phyloP scores from a whole-genome alignment of 2,888 invertebrate genomes.

The Sinohyriopsis cumingii region DNA sequence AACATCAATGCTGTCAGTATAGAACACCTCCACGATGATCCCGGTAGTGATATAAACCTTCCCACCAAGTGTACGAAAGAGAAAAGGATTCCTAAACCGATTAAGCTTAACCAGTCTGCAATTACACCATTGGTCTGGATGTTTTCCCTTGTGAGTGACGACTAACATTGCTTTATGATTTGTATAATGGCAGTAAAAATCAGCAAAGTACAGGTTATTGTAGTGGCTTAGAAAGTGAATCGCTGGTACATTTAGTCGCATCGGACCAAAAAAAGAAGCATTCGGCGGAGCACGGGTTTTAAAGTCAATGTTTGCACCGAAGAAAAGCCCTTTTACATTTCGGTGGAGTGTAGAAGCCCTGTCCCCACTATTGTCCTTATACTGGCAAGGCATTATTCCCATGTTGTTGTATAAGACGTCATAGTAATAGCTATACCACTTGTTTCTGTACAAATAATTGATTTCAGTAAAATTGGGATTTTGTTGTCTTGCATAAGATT shows the following conservation, averaged over 20 bases:
- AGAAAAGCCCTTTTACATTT: conserved; percentile 38
- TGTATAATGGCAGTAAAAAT: conserved; percentile 67
- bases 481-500: conserved; percentile 1
- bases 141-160: conserved; percentile 20
- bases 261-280: conserved; percentile 26
- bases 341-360: conserved; percentile 47
- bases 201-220: conserved; percentile 62
- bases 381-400: conserved; percentile 54
- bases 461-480: not conserved
- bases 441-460: conserved; percentile 14
- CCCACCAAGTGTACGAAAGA: conserved; percentile 2
- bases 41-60: conserved; percentile 12
- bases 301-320: conserved; percentile 58
- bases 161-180: conserved; percentile 67
- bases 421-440: conserved; percentile 4
- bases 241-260: conserved; percentile 24
- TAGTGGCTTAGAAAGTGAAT: conserved; percentile 9
- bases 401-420: conserved; percentile 7
- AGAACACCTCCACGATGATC: conserved; percentile 31
- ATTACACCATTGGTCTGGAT: conserved; percentile 21
- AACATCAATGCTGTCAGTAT: conserved; percentile 29
- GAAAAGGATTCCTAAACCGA: conserved; percentile 21
- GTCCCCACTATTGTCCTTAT: conserved; percentile 61
- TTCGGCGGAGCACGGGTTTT: conserved; percentile 42
- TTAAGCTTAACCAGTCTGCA: conserved; percentile 18